Conservation (phyloP, 2,113 vertebrate genomes). For the Sprattus sprattus region DNA sequence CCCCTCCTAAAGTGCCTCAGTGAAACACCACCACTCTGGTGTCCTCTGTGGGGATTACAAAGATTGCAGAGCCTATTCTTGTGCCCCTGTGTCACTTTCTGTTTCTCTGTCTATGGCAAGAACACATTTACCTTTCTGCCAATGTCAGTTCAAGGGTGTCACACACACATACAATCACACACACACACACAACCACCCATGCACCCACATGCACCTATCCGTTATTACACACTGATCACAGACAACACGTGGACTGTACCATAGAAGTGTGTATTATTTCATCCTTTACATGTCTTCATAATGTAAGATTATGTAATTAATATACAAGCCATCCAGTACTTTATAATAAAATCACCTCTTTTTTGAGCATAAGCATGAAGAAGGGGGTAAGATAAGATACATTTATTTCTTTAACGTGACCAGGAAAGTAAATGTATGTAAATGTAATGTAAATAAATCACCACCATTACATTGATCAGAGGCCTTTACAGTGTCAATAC, state of each 20-base stretch:
- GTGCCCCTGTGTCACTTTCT: slow-evolving; percentile 47
- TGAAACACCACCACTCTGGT: slow-evolving; percentile 29
- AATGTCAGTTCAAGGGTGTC: slow-evolving; percentile 57
- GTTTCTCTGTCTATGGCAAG: slow-evolving; percentile 58
- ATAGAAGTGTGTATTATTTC: neutral
- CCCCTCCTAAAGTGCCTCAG: slow-evolving; percentile 21
- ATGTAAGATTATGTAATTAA: neutral
- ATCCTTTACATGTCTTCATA: neutral
- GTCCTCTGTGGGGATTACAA: slow-evolving; percentile 39
- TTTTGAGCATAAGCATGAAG: neutral
- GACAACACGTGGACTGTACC: neutral
- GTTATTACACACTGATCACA: neutral
- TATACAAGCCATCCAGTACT: neutral
- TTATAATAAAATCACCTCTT: neutral
- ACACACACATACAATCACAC: neutral
- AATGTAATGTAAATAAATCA: too few relatives aligned
- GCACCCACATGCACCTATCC: neutral
- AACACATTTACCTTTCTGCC: slow-evolving; percentile 51
- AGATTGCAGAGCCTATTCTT: slow-evolving; percentile 51
- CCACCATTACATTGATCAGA: neutral
- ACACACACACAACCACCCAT: neutral
- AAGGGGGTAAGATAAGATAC: neutral
- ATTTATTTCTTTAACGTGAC: too few relatives aligned
- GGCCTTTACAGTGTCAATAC: neutral
- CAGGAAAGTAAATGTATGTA: too few relatives aligned